Base-by-base conservation (phyloP, 2,888 invertebrate species). In the Oegoconia quadripuncta region DNA sequence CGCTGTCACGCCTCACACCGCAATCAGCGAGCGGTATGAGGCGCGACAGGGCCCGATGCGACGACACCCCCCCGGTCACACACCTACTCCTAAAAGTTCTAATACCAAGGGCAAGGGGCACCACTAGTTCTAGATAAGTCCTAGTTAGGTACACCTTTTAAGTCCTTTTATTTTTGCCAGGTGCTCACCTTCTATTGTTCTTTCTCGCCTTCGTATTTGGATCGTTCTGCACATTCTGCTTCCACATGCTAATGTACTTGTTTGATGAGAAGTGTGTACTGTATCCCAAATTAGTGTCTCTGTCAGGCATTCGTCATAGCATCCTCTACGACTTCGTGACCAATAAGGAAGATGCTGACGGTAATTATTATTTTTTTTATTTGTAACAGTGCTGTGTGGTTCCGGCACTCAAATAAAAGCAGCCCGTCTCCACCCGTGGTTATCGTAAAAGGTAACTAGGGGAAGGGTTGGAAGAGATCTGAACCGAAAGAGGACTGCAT, bases 401-500 rank as follows among this genome's bases (percentile, higher is more conserved):
- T n/a, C n/a, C n/a, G n/a, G n/a, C n/a, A n/a, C n/a, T n/a, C n/a
- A n/a, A n/a, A n/a, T n/a, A n/a, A n/a, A n/a, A n/a, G n/a, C n/a
- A n/a, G n/a, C n/a, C n/a, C n/a, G n/a, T n/a, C n/a, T n/a, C n/a
- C n/a, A n/a, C n/a, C n/a, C n/a, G n/a, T n/a, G n/a, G n/a, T n/a
- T n/a, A n/a, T n/a, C n/a, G n/a, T n/a, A n/a, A n/a, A n/a, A n/a
- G n/a, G n/a, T 14, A 20, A 20, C 5, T 20, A 20, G 20, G 20
- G 4, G n/a, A n/a, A n/a, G n/a, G n/a, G n/a, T n/a, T n/a, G n/a
- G n/a, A n/a, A n/a, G n/a, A n/a, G n/a, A 67, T 97, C 98, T 96
- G 98, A 98, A 23, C 94, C 89, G 70, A 97, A 99, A 0, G 97
- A 96, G 5, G 97, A 94, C 78, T 97, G 97, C 95, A 96, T 95